A percentile compares a stretch with the other conserved stretches of the same genome.
phyloP scores from a whole-genome alignment of 2,888 invertebrate genomes.

The Polydrusus pterygomalis region DNA sequence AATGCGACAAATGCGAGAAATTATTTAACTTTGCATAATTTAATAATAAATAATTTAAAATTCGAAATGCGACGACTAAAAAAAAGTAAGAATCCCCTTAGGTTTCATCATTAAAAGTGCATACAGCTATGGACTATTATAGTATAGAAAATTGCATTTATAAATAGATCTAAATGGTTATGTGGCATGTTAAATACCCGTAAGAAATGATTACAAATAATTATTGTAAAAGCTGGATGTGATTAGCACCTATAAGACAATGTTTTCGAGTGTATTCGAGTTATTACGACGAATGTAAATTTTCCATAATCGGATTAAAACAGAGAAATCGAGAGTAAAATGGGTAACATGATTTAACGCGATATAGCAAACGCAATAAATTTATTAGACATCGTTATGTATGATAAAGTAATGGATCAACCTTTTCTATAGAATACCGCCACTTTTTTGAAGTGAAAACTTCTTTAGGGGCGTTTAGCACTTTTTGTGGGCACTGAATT shows the following conservation, averaged over 20 bases:
- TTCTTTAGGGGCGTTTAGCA: no score
- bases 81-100: no score
- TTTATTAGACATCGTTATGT: no score
- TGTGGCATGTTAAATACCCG: not conserved
- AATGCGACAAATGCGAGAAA: no score
- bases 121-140: not conserved
- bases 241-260: slow-evolving; percentile 20
- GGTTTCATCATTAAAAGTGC: not conserved
- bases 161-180: slow-evolving; percentile 5
- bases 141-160: not conserved
- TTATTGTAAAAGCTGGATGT: slow-evolving; percentile 18
- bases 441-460: no score
- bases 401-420: no score
- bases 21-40: no score
- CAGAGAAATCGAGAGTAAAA: slow-evolving; percentile 27
- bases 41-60: no score
- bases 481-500: no score
- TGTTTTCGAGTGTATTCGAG: slow-evolving; percentile 9
- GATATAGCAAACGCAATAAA: not conserved
- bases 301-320: slow-evolving; percentile 11
- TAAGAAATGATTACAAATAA: slow-evolving; percentile 3
- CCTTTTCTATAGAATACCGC: no score
- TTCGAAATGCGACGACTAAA: no score
- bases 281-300: slow-evolving; percentile 17
- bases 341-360: not conserved